These are phyloP conservation scores for Spondyliosoma cantharus DNA, from an alignment of 2,797 vertebrate genomes.

Conservation along the genomic window DNA sequence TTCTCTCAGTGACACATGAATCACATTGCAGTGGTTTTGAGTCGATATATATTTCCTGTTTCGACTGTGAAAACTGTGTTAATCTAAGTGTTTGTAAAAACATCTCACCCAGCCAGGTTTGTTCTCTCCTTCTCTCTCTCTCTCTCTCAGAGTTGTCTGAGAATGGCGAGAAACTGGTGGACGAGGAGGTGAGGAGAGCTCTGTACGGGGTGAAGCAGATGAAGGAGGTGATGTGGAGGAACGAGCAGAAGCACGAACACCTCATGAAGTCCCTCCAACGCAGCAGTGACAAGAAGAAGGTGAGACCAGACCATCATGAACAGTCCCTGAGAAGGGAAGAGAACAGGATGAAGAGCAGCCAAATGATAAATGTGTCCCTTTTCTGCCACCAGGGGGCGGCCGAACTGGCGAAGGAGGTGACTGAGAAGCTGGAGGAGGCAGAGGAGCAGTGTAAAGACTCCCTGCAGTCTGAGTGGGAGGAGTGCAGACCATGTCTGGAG, in stretches of 20 bases:
- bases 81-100: neutral
- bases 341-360: neutral
- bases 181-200: slow-evolving; percentile 89
- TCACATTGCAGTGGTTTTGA: neutral
- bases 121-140: neutral
- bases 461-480: slow-evolving; percentile 87
- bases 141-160: slow-evolving; percentile 84
- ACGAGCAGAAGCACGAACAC: slow-evolving; percentile 88
- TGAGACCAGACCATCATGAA: slow-evolving; percentile 30
- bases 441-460: slow-evolving; percentile 88
- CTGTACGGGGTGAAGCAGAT: slow-evolving; percentile 92
- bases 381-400: slow-evolving; percentile 85
- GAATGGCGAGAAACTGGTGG: slow-evolving; percentile 85
- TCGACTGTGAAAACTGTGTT: neutral
- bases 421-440: slow-evolving; percentile 88
- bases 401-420: slow-evolving; percentile 88
- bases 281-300: slow-evolving; percentile 91
- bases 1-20: neutral
- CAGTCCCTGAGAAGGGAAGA: neutral
- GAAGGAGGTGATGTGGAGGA: slow-evolving; percentile 91
- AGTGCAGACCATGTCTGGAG: slow-evolving; percentile 90
- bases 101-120: neutral
- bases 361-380: neutral
- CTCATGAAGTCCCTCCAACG: slow-evolving; percentile 90
- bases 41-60: neutral